Percentiles rank a stretch among this genome's conserved stretches.
phyloP scores from a whole-genome alignment of 2,797 vertebrate genomes.

The Bradypodion ventrale region DNA sequence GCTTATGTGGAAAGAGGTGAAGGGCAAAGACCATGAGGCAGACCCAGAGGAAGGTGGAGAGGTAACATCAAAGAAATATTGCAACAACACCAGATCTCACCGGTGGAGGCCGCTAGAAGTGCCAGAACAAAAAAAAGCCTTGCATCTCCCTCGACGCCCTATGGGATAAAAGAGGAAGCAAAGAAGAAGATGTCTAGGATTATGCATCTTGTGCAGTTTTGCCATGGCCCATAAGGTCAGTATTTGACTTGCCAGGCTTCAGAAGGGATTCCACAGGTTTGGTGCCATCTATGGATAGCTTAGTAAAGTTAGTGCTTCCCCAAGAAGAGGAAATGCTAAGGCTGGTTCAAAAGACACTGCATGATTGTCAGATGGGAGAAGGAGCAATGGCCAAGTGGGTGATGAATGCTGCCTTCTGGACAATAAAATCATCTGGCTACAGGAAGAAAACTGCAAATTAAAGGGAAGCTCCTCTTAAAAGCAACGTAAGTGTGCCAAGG shows the following conservation, averaged over 20 bases:
- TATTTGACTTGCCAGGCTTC: neutral
- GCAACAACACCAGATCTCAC: no score
- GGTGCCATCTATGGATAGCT: no score
- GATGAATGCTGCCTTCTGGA: neutral
- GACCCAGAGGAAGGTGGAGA: no score
- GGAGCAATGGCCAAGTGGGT: neutral
- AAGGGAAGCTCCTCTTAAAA: neutral
- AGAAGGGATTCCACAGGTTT: neutral
- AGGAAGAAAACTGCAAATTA: neutral
- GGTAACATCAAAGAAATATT: no score
- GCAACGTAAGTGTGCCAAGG: neutral
- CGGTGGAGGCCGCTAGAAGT: no score
- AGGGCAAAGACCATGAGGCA: no score
- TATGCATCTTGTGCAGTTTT: neutral
- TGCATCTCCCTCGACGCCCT: no score
- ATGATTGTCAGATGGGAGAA: neutral
- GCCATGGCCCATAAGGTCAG: neutral
- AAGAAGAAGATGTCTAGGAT: neutral
- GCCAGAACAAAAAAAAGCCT: no score
- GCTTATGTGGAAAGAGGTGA: no score
- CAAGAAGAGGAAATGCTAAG: neutral
- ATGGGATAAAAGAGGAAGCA: no score
- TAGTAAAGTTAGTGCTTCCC: neutral
- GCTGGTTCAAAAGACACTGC: neutral
- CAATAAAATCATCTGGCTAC: neutral